Base-by-base conservation (phyloP, 37 sponge, comb jelly and placozoan genomes). In the Hormiphora californensis region DNA sequence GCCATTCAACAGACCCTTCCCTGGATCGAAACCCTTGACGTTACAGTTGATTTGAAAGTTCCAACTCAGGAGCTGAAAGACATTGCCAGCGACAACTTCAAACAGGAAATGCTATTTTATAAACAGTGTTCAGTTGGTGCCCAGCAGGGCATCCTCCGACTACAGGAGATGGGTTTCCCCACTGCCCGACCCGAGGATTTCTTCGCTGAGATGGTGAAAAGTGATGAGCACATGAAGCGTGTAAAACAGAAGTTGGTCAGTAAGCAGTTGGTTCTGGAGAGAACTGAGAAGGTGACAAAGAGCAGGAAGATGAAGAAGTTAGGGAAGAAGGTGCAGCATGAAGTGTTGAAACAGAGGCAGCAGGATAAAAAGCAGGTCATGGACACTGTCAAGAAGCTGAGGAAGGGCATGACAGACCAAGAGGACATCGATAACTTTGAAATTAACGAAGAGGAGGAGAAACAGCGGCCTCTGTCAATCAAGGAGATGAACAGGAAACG, bases 191-290 rank as follows among this genome's bases (percentile, higher is more conserved):
- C 81, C 1, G 81, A 73, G 81, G 95, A 94, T 68, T 97, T 93
- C 63, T 97, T 97, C 78, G 98, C 98, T 12, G 98, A 97, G 85
- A 97, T 97, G 98, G 88, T 97, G 39, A 97, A 97, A 54, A 89
- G 89, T 37, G 98, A 97, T 63, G 94, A 92, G 41, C 98, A 97
- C 91, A 97, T 97, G 98, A 91, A 92, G 65, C 89, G 90, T 69
- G 89, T 96, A 0, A 68, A 92, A 43, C 87, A 93, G 85, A 89
- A 61, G 40, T 73, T 97, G 55, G 44, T 97, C 40, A 89, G 86
- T 87, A 68, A 92, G 32, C 90, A 97, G 69, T 88, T 95, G 86
- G 54, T 61, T 7, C 57, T 92, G 33, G 95, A 92, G 57, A 40
- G 85, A 54, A 86, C 88, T 15, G 98, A 97, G 49, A 94, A 97